A percentile compares a stretch with the other conserved stretches of the same genome.
phyloP scores from a whole-genome alignment of 2,797 vertebrate species.

The Melanotaenia maccullochi region DNA sequence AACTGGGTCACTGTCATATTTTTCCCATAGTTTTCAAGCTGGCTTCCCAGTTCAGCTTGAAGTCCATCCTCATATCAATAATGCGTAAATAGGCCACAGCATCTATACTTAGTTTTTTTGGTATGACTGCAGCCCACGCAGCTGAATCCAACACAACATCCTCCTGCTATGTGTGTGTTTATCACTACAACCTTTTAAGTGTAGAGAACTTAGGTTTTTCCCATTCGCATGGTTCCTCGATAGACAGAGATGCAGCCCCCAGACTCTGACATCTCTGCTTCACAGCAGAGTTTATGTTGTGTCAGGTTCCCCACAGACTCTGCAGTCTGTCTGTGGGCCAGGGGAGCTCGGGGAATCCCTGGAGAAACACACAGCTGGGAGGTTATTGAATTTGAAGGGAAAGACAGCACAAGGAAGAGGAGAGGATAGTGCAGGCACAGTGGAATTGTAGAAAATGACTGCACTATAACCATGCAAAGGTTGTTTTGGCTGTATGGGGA shows the following conservation, averaged over 20 bases:
- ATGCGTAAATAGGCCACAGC: constrained; percentile 48
- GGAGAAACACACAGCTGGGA: constrained; percentile 77
- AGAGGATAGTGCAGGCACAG: constrained; percentile 34
- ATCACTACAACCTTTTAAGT: constrained; percentile 39
- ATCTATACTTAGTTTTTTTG: constrained; percentile 37
- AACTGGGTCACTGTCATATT: constrained; percentile 57
- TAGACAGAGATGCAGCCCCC: constrained; percentile 55
- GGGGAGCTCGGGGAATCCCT: constrained; percentile 74
- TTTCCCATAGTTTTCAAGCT: constrained; percentile 32
- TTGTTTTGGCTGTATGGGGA: constrained; percentile 12
- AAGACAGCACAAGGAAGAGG: constrained; percentile 51
- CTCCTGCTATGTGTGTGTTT: constrained; percentile 26
- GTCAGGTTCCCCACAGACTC: constrained; percentile 77
- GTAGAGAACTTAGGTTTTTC: constrained; percentile 38
- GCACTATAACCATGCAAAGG: constrained; percentile 26
- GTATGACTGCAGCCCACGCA: constrained; percentile 36
- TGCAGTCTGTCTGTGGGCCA: constrained; percentile 75
- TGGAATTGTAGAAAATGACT: constrained; percentile 50
- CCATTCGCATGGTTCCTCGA: constrained; percentile 51
- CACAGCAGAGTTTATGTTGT: constrained; percentile 74
- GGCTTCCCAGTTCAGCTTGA: constrained; percentile 25
- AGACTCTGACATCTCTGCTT: constrained; percentile 72
- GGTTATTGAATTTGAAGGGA: constrained; percentile 77
- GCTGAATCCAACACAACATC: constrained; percentile 15
- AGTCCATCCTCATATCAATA: constrained; percentile 43